phyloP scores from a whole-genome alignment of 2,113 vertebrate species.

The Raja brachyura region DNA sequence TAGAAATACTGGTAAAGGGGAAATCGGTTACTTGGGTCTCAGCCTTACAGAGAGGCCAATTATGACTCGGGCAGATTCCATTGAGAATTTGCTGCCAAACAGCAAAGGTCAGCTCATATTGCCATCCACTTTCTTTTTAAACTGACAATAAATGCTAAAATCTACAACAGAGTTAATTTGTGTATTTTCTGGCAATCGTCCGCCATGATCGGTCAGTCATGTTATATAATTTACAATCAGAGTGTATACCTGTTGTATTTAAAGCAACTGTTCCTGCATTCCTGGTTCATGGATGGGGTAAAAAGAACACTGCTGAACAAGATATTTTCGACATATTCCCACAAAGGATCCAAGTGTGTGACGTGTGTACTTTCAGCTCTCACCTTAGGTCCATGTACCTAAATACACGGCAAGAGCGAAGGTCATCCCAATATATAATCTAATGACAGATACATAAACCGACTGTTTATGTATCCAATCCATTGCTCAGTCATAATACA shows the following conservation, averaged over 20 bases:
- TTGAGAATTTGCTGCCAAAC: conserved; percentile 17
- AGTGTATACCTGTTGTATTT: background rate
- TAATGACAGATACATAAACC: too few species aligned
- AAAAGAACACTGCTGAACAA: too few species aligned
- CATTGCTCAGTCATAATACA: background rate
- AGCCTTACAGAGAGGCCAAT: conserved; percentile 30
- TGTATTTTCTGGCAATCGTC: background rate
- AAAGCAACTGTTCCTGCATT: background rate
- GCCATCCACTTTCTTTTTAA: background rate
- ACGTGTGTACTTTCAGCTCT: background rate
- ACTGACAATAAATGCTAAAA: background rate
- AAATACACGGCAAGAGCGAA: background rate
- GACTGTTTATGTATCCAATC: too few species aligned
- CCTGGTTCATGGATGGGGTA: background rate
- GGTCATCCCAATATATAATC: background rate
- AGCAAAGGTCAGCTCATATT: conserved; percentile 24
- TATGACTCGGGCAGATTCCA: background rate
- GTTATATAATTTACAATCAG: background rate
- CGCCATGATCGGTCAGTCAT: background rate
- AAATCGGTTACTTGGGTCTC: background rate
- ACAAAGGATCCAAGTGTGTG: background rate
- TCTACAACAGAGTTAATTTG: background rate
- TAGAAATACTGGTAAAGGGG: background rate
- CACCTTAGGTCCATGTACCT: background rate
- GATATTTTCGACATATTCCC: background rate